Conservation (phyloP, 37 sponge, comb jelly and placozoan species). For the Oopsacas minuta region DNA sequence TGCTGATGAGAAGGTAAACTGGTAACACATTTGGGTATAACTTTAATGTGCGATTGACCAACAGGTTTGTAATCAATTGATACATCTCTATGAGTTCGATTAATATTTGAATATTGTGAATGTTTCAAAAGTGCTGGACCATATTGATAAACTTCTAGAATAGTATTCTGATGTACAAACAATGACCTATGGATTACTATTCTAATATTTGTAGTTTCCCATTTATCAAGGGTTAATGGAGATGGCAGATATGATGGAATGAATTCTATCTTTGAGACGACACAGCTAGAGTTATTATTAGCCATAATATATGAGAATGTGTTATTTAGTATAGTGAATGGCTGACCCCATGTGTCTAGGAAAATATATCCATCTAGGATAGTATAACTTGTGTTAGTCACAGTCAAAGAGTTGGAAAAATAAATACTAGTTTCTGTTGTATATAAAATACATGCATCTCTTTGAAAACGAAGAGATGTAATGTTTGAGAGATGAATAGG, state of each 20-base stretch:
- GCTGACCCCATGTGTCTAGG: neutral
- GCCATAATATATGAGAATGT: neutral
- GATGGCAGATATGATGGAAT: neutral
- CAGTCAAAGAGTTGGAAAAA: neutral
- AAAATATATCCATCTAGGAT: neutral
- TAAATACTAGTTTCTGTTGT: neutral
- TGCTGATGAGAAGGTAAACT: neutral
- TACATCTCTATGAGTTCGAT: neutral
- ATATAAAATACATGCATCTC: neutral
- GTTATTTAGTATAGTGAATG: neutral
- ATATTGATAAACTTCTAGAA: neutral
- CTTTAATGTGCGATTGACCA: neutral
- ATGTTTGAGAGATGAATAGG: neutral
- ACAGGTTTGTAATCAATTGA: neutral
- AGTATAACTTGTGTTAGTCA: neutral
- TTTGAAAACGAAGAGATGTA: neutral
- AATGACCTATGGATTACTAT: neutral
- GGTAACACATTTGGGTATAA: neutral
- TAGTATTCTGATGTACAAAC: neutral
- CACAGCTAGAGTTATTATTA: neutral
- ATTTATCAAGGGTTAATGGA: neutral
- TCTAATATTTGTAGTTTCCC: neutral
- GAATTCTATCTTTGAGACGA: neutral
- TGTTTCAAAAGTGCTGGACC: neutral
- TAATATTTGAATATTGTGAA: neutral